These are phyloP conservation scores for Motacilla tschutschensis DNA, from an alignment of 2,113 vertebrate species.

Conservation along the genomic window DNA sequence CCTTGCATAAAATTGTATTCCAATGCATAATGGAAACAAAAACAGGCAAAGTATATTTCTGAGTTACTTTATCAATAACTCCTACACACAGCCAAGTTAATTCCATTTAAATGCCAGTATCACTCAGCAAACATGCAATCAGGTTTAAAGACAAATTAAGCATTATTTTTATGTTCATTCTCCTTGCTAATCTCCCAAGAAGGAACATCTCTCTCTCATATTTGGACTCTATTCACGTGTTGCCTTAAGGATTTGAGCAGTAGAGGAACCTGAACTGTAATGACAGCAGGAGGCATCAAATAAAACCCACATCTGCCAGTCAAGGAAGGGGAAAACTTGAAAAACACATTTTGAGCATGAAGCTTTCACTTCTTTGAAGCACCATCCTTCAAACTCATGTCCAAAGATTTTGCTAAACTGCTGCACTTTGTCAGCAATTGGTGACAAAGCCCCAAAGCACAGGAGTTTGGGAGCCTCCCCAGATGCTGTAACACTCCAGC, in stretches of 20 bases:
- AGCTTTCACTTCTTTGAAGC: not conserved
- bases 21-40: constrained; percentile 29
- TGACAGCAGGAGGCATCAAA: not conserved
- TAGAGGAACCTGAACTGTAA: not conserved
- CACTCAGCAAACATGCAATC: constrained; percentile 35
- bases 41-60: constrained; percentile 19
- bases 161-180: constrained; percentile 39
- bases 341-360: not conserved
- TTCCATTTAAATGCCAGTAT: constrained; percentile 40
- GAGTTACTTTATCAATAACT: constrained; percentile 42
- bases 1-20: constrained; percentile 56
- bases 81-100: constrained; percentile 22
- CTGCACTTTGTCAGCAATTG: not conserved
- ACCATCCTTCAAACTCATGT: not conserved
- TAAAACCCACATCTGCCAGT: not conserved
- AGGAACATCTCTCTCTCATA: not conserved
- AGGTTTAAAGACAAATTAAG: constrained; percentile 49
- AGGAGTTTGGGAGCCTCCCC: not conserved
- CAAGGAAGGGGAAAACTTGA: not conserved
- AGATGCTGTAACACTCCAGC: not conserved
- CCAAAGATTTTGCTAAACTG: not conserved
- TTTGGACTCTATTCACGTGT: not conserved
- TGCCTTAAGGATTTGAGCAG: not conserved
- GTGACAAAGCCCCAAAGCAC: not conserved
- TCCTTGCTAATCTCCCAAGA: constrained; percentile 18